These are phyloP conservation scores for Carcinoscorpius rotundicauda DNA, from an alignment of 1,140 invertebrate genomes.

Conservation along the genomic window DNA sequence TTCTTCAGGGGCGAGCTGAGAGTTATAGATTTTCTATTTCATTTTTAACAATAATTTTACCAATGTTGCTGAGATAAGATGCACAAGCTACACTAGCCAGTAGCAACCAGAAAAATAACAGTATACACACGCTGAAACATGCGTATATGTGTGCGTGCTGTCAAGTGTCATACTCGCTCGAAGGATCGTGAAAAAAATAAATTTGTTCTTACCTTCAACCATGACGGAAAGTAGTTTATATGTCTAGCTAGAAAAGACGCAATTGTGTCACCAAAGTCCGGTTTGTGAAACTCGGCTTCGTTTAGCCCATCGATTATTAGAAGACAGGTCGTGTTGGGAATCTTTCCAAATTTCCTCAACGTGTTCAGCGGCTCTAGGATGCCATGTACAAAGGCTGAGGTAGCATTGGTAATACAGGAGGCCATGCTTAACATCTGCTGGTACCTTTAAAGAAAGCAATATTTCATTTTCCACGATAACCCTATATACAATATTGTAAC, in stretches of 20 bases:
- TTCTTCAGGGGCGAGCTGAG: too few relatives aligned
- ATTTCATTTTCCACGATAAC: too few relatives aligned
- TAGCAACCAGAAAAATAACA: too few relatives aligned
- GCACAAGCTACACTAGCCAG: too few relatives aligned
- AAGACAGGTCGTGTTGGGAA: slow-evolving; percentile 45
- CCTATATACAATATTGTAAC: too few relatives aligned
- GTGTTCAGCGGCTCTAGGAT: slow-evolving; percentile 73
- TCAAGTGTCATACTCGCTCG: too few relatives aligned
- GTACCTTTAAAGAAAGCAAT: slow-evolving; percentile 25
- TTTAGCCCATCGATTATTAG: slow-evolving; percentile 86
- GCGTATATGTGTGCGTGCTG: too few relatives aligned
- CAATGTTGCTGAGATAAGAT: too few relatives aligned
- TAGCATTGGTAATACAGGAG: slow-evolving; percentile 82
- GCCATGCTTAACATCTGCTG: slow-evolving; percentile 61
- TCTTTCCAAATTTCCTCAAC: slow-evolving; percentile 57
- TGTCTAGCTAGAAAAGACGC: slow-evolving; percentile 78
- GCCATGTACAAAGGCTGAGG: slow-evolving; percentile 61
- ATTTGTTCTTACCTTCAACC: slow-evolving; percentile 53
- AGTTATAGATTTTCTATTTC: too few relatives aligned
- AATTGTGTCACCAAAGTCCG: slow-evolving; percentile 83
- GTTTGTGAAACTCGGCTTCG: slow-evolving; percentile 86
- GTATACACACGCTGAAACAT: too few relatives aligned
- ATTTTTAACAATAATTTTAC: too few relatives aligned
- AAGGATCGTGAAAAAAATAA: too few relatives aligned
- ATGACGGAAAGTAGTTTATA: slow-evolving; percentile 67